phyloP scores from a whole-genome alignment of 2,113 vertebrate genomes.

The Otocyon megalotis region DNA sequence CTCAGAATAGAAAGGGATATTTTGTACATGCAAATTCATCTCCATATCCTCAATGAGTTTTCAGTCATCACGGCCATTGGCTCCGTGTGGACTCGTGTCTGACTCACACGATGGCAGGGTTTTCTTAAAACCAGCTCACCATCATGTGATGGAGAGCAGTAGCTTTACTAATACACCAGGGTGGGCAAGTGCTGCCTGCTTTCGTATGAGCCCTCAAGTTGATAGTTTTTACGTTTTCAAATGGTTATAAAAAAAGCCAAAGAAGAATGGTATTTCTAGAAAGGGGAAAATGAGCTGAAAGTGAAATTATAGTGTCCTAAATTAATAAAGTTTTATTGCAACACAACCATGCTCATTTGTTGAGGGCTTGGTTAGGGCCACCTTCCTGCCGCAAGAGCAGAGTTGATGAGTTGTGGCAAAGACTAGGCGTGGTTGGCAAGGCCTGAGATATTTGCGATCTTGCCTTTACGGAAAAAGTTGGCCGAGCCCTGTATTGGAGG shows the following conservation, averaged over 20 bases:
- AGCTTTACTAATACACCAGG: neutral
- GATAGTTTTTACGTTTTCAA: neutral
- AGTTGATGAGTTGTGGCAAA: neutral
- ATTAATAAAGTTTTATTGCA: neutral
- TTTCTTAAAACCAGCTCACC: neutral
- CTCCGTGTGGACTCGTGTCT: neutral
- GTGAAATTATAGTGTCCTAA: neutral
- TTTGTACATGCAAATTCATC: neutral
- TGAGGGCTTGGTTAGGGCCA: neutral
- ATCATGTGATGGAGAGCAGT: neutral
- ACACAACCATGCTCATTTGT: neutral
- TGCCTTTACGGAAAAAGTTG: neutral
- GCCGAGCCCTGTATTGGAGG: neutral
- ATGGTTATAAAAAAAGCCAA: neutral
- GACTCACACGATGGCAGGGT: accelerated
- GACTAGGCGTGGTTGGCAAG: neutral
- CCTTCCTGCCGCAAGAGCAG: neutral
- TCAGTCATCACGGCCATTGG: accelerated
- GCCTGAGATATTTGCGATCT: neutral
- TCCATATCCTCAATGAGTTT: neutral
- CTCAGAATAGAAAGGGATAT: neutral
- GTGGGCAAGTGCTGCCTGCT: too few species aligned
- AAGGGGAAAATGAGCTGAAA: neutral
- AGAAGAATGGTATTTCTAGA: neutral
- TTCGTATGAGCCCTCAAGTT: neutral